These are phyloP conservation scores for Poicephalus meyeri DNA, from an alignment of 2,113 vertebrate species.

Conservation along the genomic window DNA sequence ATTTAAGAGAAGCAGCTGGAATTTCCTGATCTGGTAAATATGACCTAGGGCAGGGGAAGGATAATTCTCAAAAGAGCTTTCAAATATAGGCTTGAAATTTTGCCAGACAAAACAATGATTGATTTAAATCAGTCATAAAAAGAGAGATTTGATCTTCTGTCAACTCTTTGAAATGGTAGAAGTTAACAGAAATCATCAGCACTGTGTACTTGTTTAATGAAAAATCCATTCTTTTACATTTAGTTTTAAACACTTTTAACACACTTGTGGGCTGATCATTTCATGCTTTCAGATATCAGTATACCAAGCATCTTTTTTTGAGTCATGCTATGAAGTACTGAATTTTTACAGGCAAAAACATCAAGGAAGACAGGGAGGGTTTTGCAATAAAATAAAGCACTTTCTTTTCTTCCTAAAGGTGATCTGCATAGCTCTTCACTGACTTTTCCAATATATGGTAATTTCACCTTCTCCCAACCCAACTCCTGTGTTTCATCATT, in stretches of 20 bases:
- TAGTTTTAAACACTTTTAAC: not conserved
- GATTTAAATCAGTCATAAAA: constrained; percentile 37
- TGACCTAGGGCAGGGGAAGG: not conserved
- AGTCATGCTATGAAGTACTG: not conserved
- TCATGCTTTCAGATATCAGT: not conserved
- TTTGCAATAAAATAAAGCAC: not conserved
- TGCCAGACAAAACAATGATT: constrained; percentile 32
- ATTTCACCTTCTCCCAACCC: not conserved
- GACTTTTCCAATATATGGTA: not conserved
- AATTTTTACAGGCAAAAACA: not conserved
- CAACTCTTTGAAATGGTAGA: constrained; percentile 6
- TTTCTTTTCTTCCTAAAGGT: not conserved
- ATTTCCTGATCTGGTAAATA: constrained; percentile 57
- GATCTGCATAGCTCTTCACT: not conserved
- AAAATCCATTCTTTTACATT: not conserved
- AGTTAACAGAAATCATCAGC: constrained; percentile 15
- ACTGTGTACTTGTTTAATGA: not conserved
- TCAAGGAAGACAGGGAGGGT: not conserved
- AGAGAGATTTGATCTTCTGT: constrained; percentile 5
- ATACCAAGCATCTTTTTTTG: not conserved
- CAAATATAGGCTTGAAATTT: constrained; percentile 17
- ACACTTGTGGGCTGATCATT: not conserved
- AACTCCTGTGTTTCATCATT: not conserved
- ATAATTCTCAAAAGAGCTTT: constrained; percentile 43
- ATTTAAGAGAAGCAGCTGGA: constrained; percentile 35